Evolutionary conservation across 1,140 invertebrate species (phyloP).

Genomic region (Hesperophylax magnus): DNA sequence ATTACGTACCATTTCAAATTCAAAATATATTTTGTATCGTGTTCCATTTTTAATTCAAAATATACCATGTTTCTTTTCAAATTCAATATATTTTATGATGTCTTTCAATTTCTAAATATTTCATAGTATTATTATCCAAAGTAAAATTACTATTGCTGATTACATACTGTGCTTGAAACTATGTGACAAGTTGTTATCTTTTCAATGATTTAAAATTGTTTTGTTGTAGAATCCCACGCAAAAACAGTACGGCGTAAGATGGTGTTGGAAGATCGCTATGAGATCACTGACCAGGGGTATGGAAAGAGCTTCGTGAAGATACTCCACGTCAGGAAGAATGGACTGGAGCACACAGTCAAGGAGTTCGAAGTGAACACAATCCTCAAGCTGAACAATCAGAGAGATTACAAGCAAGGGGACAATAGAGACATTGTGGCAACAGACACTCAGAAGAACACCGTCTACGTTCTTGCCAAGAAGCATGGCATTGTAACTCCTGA

Average conservation of each 20-base stretch:
- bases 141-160: too few relatives aligned
- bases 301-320: conserved; percentile 83
- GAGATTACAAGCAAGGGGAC: conserved; percentile 73
- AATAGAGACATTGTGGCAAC: conserved; percentile 84
- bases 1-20: too few relatives aligned
- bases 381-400: conserved; percentile 77
- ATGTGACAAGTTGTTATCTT: too few relatives aligned
- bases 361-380: conserved; percentile 83
- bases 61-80: too few relatives aligned
- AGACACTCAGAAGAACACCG: conserved; percentile 87
- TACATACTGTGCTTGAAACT: too few relatives aligned
- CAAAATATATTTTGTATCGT: not conserved
- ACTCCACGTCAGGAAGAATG: conserved; percentile 77
- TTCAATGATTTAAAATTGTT: not conserved
- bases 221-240: conserved; percentile 2
- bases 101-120: too few relatives aligned
- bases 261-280: conserved; percentile 67
- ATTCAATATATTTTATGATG: not conserved
- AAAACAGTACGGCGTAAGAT: not conserved
- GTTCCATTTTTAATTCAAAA: not conserved
- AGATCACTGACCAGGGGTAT: conserved; percentile 78
- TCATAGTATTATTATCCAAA: too few relatives aligned
- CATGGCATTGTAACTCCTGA: conserved; percentile 82
- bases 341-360: conserved; percentile 76
- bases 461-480: conserved; percentile 84